Evolutionary conservation across 2,113 vertebrate genomes (phyloP).

Genomic region (Anarrhichthys ocellatus): DNA sequence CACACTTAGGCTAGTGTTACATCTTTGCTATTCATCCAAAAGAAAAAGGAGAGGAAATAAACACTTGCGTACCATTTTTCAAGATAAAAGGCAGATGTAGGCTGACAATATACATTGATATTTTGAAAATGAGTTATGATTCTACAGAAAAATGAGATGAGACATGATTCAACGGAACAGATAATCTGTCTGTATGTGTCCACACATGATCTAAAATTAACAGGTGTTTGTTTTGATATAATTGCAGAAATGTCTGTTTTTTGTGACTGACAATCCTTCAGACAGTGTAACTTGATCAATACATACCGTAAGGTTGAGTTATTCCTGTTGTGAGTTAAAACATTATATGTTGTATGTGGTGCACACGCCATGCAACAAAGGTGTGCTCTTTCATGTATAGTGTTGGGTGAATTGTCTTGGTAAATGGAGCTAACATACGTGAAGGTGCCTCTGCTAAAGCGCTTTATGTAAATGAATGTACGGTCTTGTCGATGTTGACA

Average conservation of each 20-base stretch:
- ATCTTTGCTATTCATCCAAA: background rate
- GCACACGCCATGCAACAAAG: background rate
- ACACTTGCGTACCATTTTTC: background rate
- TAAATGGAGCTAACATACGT: background rate
- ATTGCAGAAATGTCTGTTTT: background rate
- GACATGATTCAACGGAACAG: background rate
- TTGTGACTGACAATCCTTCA: background rate
- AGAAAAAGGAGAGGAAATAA: background rate
- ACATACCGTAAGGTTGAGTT: background rate
- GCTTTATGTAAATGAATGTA: background rate
- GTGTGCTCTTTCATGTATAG: background rate
- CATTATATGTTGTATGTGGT: background rate
- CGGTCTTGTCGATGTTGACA: background rate
- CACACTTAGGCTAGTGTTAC: background rate
- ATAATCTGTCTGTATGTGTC: background rate
- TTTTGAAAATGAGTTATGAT: background rate
- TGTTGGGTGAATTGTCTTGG: background rate
- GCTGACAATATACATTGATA: background rate
- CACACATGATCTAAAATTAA: background rate
- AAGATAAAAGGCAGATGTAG: background rate
- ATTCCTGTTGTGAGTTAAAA: background rate
- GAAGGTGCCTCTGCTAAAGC: too few relatives aligned
- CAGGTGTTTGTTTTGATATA: background rate
- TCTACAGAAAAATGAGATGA: too few relatives aligned
- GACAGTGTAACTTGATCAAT: background rate